These are phyloP conservation scores for Cephus rjabovi DNA, from an alignment of 2,888 invertebrate species.

Conservation along the genomic window DNA sequence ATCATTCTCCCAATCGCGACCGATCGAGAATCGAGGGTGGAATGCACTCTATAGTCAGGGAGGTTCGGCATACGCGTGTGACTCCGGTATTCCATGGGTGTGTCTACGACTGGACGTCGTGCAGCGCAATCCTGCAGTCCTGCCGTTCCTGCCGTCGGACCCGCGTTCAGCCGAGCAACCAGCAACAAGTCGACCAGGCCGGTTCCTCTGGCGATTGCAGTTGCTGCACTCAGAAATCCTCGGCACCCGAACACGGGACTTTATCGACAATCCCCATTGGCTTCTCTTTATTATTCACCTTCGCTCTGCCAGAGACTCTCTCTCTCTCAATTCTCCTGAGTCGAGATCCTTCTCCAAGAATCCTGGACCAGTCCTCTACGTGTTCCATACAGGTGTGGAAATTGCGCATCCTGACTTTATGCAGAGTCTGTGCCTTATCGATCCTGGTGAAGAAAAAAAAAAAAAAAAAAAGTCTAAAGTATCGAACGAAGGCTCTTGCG, in stretches of 20 bases:
- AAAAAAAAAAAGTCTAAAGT: neutral
- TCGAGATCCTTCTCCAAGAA: neutral
- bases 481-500: neutral
- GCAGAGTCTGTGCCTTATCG: neutral
- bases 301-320: neutral
- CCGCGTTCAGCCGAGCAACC: neutral
- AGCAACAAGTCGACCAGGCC: neutral
- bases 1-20: neutral
- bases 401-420: neutral
- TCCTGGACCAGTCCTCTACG: neutral
- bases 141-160: conserved; percentile 2
- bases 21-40: neutral
- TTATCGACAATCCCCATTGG: neutral
- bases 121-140: neutral
- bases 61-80: neutral
- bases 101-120: neutral
- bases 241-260: neutral
- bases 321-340: neutral
- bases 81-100: conserved; percentile 6
- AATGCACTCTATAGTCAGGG: neutral
- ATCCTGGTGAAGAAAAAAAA: neutral
- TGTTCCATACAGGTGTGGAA: neutral
- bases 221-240: neutral
- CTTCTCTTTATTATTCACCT: neutral
- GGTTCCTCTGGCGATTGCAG: neutral